Evolutionary conservation across 2,888 invertebrate genomes (phyloP).

Genomic region (Empis stercorea): DNA sequence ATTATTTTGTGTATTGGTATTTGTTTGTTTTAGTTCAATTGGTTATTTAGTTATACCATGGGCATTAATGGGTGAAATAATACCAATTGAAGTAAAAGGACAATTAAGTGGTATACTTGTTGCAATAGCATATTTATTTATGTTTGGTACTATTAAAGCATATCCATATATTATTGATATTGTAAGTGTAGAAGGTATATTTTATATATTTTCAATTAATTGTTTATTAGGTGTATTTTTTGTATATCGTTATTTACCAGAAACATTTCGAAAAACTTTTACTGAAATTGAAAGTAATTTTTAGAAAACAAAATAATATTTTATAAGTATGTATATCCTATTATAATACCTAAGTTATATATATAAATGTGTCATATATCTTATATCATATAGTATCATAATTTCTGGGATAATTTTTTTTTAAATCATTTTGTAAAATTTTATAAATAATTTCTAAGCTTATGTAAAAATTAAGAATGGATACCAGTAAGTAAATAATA

Average conservation of each 20-base stretch:
- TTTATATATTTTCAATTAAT: conserved; percentile 37
- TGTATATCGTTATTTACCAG: conserved; percentile 41
- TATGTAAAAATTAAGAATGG: too few species aligned
- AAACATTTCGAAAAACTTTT: conserved; percentile 44
- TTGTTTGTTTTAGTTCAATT: conserved; percentile 41
- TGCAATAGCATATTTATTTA: conserved; percentile 40
- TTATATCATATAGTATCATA: too few species aligned
- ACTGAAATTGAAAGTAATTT: conserved; percentile 41
- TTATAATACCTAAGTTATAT: too few species aligned
- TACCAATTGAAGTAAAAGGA: conserved; percentile 32
- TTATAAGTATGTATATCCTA: too few species aligned
- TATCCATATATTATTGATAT: conserved; percentile 38
- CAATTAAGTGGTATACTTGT: conserved; percentile 40
- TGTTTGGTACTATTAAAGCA: conserved; percentile 41
- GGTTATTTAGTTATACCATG: conserved; percentile 46
- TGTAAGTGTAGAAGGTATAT: conserved; percentile 35
- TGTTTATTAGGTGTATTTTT: conserved; percentile 37
- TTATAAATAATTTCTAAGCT: too few species aligned
- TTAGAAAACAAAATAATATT: too few species aligned
- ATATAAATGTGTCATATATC: too few species aligned
- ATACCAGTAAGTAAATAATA: too few species aligned
- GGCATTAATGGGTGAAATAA: conserved; percentile 38
- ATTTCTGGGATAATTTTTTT: too few species aligned
- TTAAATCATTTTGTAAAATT: too few species aligned
- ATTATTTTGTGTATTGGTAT: conserved; percentile 38